Percentiles rank a stretch among this genome's conserved stretches.
Evolutionary conservation across 2,113 vertebrate species (phyloP).

Genomic region (Callionymus lyra): DNA sequence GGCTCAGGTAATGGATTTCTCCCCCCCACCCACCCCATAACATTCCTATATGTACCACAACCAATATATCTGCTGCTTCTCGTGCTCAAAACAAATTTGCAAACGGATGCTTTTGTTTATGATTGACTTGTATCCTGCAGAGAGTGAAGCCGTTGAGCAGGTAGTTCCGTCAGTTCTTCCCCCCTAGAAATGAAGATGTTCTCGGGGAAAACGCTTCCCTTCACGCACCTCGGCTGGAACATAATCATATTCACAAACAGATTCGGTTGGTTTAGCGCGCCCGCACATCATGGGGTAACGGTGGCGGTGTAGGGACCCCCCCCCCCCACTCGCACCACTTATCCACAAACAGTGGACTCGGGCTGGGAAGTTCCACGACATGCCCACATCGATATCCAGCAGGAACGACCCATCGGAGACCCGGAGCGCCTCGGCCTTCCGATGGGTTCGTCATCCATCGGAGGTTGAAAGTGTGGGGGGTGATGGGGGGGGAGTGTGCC

Average conservation of each 20-base stretch:
- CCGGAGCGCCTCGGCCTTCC: too few species aligned
- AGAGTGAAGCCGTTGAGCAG: conserved; percentile 23
- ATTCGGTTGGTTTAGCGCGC: conserved; percentile 44
- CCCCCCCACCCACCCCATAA: conserved; percentile 2
- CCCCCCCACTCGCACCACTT: conserved; percentile 1
- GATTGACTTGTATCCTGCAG: conserved; percentile 23
- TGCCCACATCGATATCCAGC: conserved; percentile 29
- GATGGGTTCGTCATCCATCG: conserved; percentile 39
- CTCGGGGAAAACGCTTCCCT: conserved; percentile 48
- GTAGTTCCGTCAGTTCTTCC: conserved; percentile 46
- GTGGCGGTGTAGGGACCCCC: background rate
- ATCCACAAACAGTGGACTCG: conserved; percentile 35
- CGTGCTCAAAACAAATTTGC: conserved; percentile 21
- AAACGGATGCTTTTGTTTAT: conserved; percentile 31
- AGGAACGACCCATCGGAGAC: conserved; percentile 37
- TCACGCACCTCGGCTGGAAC: conserved; percentile 37
- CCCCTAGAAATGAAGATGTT: conserved; percentile 58
- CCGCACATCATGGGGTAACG: conserved; percentile 23
- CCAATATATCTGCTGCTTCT: conserved; percentile 3
- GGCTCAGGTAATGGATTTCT: conserved; percentile 23
- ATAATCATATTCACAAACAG: conserved; percentile 50
- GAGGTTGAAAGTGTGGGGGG: too few species aligned
- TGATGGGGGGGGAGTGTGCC: conserved; percentile 41
- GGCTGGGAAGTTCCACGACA: conserved; percentile 22
- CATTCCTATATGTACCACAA: conserved; percentile 11